Evolutionary conservation across 2,113 vertebrate genomes (phyloP).

Genomic region (Raja brachyura): DNA sequence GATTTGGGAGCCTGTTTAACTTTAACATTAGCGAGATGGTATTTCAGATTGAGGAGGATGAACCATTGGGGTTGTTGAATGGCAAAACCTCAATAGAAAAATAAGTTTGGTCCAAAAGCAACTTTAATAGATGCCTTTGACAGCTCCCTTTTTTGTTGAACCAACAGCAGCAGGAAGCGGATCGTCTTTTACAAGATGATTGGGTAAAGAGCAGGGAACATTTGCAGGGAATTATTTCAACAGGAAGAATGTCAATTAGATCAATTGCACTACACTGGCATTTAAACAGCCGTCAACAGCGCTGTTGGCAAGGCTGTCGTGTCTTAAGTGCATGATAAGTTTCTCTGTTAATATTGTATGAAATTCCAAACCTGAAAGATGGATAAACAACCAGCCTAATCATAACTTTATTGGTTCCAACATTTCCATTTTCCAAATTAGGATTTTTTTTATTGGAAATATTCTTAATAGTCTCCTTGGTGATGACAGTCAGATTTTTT

Average conservation of each 20-base stretch:
- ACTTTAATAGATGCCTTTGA: background rate
- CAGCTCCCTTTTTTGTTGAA: background rate
- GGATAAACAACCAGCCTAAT: background rate
- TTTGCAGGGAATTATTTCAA: background rate
- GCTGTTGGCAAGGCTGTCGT: background rate
- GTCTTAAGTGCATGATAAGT: background rate
- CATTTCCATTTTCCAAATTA: slow-evolving; percentile 2
- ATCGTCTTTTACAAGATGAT: background rate
- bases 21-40: background rate
- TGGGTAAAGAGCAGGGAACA: background rate
- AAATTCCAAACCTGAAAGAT: background rate
- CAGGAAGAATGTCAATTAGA: background rate
- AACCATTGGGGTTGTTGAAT: too few relatives aligned
- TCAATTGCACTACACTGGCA: background rate
- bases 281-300: background rate
- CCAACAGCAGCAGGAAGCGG: background rate
- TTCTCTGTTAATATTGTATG: background rate
- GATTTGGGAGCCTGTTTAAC: background rate
- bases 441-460: background rate
- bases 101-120: background rate
- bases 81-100: too few relatives aligned
- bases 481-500: background rate
- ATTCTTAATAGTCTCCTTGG: background rate
- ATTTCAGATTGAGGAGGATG: too few relatives aligned
- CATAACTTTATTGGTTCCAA: background rate